Evolutionary conservation across 2,113 vertebrate genomes (phyloP), one percentile per base, ranked within the genome.

Genomic region (Microtus pennsylvanicus): DNA sequence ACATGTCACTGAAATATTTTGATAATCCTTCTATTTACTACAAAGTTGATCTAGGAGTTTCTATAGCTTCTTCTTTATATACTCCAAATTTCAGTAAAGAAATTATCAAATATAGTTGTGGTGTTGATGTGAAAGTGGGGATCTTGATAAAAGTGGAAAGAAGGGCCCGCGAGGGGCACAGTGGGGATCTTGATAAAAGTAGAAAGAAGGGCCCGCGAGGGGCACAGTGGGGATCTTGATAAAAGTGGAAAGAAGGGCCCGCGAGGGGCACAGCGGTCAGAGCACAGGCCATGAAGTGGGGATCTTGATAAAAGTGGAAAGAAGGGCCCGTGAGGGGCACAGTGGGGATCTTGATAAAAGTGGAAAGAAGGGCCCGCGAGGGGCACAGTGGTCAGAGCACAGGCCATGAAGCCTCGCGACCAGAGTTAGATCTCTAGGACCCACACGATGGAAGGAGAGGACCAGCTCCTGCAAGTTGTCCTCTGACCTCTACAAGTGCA

Each of bases 1-100:
- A 92, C 8, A 93, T 95, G 93, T 91, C 26, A 65, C 63, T 65
- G 12, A 21, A 24, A 65, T 78, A 86, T 88, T 78, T 94, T 97
- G n/a, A 85, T 85, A 76, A 13, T 90, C 26, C 21, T 16, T 88
- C 38, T 80, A 52, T 42, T 50, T 85, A 47, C 12, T 94, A 67
- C 55, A 94, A 26, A 11, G 16, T 87, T 89, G 30, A 85, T 58
- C 65, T 88, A 30, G 33, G 92, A 47, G 87, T 92, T 90, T 89
- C 58, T 89, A 0, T 92, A 42, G 58, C 58, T 42, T 30, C 76
- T 93, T 19, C 63, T 94, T 88, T 94, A n/a, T 24, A 58, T 13
- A 63, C n/a, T 42, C 63, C 55, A 63, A 42, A 63, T 63, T 42
- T 63, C 58, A 28, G 12, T 63, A 63, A 14, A 63, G n/a, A 7